Conservation (phyloP, 2,113 vertebrate genomes). For the Prochilodus magdalenae region DNA sequence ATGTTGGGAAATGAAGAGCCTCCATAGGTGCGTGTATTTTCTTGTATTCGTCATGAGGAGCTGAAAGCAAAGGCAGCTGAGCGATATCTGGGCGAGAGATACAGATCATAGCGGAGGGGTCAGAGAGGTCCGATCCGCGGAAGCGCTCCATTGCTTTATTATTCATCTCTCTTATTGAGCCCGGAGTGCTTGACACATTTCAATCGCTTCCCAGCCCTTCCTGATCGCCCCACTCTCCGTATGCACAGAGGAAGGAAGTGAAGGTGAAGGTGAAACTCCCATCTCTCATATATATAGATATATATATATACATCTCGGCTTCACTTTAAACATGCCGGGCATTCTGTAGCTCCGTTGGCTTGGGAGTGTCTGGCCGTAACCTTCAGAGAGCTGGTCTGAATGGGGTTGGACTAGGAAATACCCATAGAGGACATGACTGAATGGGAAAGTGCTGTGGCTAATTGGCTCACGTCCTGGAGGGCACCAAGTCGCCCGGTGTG, state of each 20-base stretch:
- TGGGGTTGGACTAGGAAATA: background rate
- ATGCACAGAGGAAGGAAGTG: conserved; percentile 37
- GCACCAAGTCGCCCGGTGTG: background rate
- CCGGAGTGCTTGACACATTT: conserved; percentile 35
- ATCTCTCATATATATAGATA: too few relatives aligned
- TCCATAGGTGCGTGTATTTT: too few relatives aligned
- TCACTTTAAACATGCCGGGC: background rate
- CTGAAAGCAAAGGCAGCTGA: background rate
- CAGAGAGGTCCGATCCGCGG: conserved; percentile 17
- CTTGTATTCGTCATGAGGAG: too few relatives aligned
- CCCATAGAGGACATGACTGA: background rate
- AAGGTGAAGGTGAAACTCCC: conserved; percentile 36
- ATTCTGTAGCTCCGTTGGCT: conserved; percentile 22
- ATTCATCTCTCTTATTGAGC: conserved; percentile 39
- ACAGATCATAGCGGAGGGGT: conserved; percentile 33
- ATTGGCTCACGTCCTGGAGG: conserved; percentile 9
- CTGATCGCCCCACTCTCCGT: conserved; percentile 16
- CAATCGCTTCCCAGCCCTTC: conserved; percentile 7
- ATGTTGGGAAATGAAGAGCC: background rate
- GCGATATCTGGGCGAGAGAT: background rate
- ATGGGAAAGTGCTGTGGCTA: conserved; percentile 14
- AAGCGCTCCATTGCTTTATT: conserved; percentile 37
- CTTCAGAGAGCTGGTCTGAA: conserved; percentile 14
- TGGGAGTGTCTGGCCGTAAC: background rate
- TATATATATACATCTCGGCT: conserved; percentile 3